These are phyloP conservation scores for Liposcelis brunnea DNA, from an alignment of 2,888 invertebrate species.

Conservation along the genomic window DNA sequence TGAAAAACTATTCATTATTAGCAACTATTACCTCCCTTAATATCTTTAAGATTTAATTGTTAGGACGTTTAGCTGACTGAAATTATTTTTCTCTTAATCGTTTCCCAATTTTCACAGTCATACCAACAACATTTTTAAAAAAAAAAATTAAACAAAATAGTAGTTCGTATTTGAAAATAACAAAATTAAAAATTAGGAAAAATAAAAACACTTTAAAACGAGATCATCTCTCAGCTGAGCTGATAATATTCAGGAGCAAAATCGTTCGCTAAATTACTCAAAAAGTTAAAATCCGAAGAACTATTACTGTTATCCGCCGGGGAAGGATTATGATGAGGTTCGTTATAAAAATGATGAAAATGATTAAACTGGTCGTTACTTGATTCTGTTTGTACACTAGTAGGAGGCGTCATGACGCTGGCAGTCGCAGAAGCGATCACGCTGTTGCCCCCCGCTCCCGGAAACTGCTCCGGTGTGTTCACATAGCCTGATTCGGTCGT, in stretches of 20 bases:
- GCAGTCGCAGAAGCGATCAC: conserved; percentile 23
- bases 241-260: conserved; percentile 84
- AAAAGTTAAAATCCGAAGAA: conserved; percentile 87
- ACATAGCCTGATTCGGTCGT: conserved; percentile 28
- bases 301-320: conserved; percentile 71
- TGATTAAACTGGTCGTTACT: conserved; percentile 45
- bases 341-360: conserved; percentile 50
- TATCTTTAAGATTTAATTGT: no score
- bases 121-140: no score
- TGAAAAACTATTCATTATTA: no score
- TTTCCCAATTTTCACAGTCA: no score
- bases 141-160: no score
- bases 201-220: no score
- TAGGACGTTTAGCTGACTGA: no score
- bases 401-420: conserved; percentile 40
- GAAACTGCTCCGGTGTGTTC: conserved; percentile 23
- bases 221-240: conserved; percentile 34
- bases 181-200: not conserved
- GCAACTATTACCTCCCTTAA: no score
- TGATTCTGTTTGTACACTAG: conserved; percentile 38
- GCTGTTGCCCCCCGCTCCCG: conserved; percentile 31
- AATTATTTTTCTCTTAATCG: no score
- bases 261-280: conserved; percentile 81
- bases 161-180: not conserved
- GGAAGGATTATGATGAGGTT: conserved; percentile 23